Evolutionary conservation across 2,797 vertebrate species (phyloP), one percentile per base, ranked within the genome.

Genomic region (Echeneis naucrates): DNA sequence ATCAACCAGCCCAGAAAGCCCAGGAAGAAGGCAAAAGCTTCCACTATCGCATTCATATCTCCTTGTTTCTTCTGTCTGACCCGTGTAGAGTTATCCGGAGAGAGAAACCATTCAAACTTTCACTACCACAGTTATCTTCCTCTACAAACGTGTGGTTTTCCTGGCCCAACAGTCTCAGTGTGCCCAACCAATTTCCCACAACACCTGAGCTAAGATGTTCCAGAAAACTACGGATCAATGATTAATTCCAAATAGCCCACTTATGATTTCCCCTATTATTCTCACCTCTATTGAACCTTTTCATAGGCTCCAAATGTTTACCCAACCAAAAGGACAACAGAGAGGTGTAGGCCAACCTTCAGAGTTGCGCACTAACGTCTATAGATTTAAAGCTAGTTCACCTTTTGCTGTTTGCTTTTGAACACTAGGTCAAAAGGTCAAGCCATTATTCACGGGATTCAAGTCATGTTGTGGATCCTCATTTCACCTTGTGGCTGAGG

Each of bases 21-120:
- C 83, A 96, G 24, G 59, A 95, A 87, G 75, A 95, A 94, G 26
- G 94, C 94, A 26, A 94, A 78, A 27, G 80, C 92, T 87, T 96
- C 95, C 66, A 96, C 85, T 21, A 82, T 42, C 0, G 86, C 40
- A 52, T 94, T 91, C 90, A 94, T 93, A 56, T 69, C 79, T 61
- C 54, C 62, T 51, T 75, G 9, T 26, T 61, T 77, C 58, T 48
- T 75, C 51, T 53, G 3, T 61, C 48, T 9, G 50, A 54, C 2
- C 10, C 4, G n/a, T 37, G 13, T 50, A 1, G 5, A 69, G 51
- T 76, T 81, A 75, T 83, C 82, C 56, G 14, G 13, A 63, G 10
- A 75, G 50, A 79, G 24, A 35, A 74, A 58, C 12, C 44, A 33
- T 42, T 16, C 21, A 71, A 71, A 61, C 0, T 17, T 61, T 75